phyloP scores from a whole-genome alignment of 2,888 invertebrate species.

The Noctuana brunneofusca region DNA sequence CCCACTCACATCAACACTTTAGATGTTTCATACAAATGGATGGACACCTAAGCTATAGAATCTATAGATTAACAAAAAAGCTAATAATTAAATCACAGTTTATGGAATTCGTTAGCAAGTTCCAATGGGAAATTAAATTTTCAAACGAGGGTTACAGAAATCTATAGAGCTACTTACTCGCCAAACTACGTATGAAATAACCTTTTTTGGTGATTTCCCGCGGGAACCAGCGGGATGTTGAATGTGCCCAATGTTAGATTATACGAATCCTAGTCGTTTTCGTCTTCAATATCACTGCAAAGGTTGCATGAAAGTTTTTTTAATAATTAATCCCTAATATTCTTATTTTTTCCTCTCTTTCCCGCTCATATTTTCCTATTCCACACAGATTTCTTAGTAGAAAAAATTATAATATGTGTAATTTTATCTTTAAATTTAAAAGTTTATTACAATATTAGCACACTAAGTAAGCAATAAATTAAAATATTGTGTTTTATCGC shows the following conservation, averaged over 20 bases:
- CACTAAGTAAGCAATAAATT: too few species aligned
- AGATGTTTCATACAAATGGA: too few species aligned
- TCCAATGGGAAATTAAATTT: conserved; percentile 18
- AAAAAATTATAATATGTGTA: too few species aligned
- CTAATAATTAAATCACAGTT: conserved; percentile 14
- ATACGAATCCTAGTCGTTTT: conserved; percentile 12
- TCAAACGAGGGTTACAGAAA: conserved; percentile 13
- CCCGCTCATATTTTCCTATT: too few species aligned
- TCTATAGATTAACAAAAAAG: conserved; percentile 2
- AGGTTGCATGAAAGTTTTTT: neutral
- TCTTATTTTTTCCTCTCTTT: neutral
- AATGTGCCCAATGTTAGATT: conserved; percentile 19
- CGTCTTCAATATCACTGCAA: neutral
- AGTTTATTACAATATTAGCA: too few species aligned
- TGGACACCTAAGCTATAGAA: too few species aligned
- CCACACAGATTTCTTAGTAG: too few species aligned
- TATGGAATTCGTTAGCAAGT: conserved; percentile 10
- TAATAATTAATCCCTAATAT: neutral
- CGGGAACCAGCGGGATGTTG: conserved; percentile 30
- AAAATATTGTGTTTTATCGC: too few species aligned
- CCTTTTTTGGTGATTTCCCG: conserved; percentile 45
- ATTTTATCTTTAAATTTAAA: too few species aligned
- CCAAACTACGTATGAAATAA: conserved; percentile 42
- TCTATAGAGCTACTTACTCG: conserved; percentile 12
- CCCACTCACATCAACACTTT: too few species aligned